Conservation (phyloP, 2,797 vertebrate species). For the Tokudaia muenninki region DNA sequence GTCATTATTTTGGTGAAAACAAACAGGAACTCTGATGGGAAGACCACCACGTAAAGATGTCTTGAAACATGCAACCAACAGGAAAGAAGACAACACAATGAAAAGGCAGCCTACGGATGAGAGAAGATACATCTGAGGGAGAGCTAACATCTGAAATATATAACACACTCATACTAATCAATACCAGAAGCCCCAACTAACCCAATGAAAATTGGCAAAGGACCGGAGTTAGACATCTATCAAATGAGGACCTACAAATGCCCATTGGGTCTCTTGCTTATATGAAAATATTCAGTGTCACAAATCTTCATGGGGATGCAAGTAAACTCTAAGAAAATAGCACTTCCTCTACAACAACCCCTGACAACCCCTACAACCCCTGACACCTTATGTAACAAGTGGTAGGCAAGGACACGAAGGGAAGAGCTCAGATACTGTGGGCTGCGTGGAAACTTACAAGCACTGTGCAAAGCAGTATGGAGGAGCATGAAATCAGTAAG, state of each 20-base stretch:
- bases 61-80: slow-evolving; percentile 33
- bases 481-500: neutral
- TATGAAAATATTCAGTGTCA: neutral
- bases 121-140: neutral
- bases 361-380: no score
- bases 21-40: slow-evolving; percentile 48
- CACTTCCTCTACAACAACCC: neutral
- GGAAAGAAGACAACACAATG: neutral
- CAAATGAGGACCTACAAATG: neutral
- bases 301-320: neutral
- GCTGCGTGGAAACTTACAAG: neutral
- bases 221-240: neutral
- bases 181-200: neutral
- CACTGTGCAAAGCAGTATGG: neutral
- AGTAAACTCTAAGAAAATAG: neutral
- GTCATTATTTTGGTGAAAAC: slow-evolving; percentile 24
- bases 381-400: neutral
- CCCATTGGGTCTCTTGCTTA: neutral
- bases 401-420: neutral
- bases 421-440: neutral
- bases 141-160: neutral
- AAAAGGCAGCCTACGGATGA: no score
- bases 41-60: slow-evolving; percentile 14
- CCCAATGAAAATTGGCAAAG: neutral
- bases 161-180: neutral